A percentile compares a stretch with the other conserved stretches of the same genome.
These are phyloP conservation scores for Eudasyphora cyanicolor DNA, from an alignment of 2,888 invertebrate species.

Conservation along the genomic window DNA sequence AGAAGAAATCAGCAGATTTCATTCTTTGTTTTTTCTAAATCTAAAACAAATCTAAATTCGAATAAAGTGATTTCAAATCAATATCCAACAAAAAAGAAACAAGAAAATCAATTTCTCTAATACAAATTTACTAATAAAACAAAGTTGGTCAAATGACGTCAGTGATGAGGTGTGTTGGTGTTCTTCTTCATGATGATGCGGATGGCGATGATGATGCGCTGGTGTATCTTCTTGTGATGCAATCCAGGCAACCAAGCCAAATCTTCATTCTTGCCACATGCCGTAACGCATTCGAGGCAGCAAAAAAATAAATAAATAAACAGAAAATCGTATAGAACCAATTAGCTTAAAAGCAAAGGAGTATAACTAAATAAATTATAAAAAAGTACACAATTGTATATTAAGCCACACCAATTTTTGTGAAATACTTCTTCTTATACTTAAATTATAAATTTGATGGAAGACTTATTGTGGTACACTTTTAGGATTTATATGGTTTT, in stretches of 20 bases:
- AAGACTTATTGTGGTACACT: too few species aligned
- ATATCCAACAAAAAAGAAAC: conserved; percentile 27
- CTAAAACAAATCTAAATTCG: not conserved
- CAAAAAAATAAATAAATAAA: not conserved
- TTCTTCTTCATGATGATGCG: conserved; percentile 1
- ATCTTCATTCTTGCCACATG: conserved; percentile 12
- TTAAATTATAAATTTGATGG: too few species aligned
- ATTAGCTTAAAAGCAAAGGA: not conserved
- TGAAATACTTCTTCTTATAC: too few species aligned
- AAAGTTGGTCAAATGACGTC: conserved; percentile 53
- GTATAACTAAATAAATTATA: not conserved
- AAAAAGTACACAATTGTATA: too few species aligned
- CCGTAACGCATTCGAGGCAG: not conserved
- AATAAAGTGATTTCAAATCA: not conserved
- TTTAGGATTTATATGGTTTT: too few species aligned
- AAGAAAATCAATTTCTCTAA: not conserved
- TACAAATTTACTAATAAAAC: not conserved
- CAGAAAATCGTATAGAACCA: not conserved
- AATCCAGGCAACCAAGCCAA: conserved; percentile 11
- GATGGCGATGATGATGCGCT: conserved; percentile 23
- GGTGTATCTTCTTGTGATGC: conserved; percentile 40
- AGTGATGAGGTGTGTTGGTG: conserved; percentile 23
- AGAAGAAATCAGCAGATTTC: not conserved
- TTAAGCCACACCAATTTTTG: too few species aligned
- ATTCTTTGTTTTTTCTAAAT: not conserved